phyloP scores from a whole-genome alignment of 2,797 vertebrate genomes.

The Prunella strophiata region DNA sequence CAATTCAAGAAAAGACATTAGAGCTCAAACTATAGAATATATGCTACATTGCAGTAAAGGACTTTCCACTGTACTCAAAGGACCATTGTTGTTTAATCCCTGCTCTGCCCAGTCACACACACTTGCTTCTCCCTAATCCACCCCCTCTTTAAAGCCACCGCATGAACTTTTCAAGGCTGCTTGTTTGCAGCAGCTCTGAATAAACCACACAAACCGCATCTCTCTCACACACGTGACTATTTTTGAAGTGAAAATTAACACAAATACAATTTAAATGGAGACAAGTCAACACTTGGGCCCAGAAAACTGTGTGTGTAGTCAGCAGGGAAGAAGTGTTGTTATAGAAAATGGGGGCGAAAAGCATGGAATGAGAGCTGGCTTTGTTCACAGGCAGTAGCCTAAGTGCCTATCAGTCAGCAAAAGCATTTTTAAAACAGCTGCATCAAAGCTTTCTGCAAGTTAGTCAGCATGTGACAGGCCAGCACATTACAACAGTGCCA shows the following conservation, averaged over 20 bases:
- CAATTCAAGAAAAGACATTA: neutral
- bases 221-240: neutral
- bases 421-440: slow-evolving; percentile 62
- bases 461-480: slow-evolving; percentile 64
- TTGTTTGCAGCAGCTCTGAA: neutral
- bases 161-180: neutral
- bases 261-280: neutral
- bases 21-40: neutral
- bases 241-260: slow-evolving; percentile 38
- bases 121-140: slow-evolving; percentile 11
- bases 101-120: neutral
- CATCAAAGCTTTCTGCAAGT: slow-evolving; percentile 59
- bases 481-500: slow-evolving; percentile 58
- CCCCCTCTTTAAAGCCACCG: neutral
- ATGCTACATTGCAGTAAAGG: neutral
- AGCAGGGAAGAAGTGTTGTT: slow-evolving; percentile 29
- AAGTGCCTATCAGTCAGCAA: slow-evolving; percentile 48
- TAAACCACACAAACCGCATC: neutral
- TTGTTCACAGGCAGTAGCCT: slow-evolving; percentile 39
- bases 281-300: neutral
- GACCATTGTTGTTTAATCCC: slow-evolving; percentile 36
- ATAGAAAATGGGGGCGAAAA: slow-evolving; percentile 23
- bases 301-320: neutral
- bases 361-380: slow-evolving; percentile 19
- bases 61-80: neutral